Conservation (phyloP, 2,797 vertebrate species). For the Cryptoprocta ferox region DNA sequence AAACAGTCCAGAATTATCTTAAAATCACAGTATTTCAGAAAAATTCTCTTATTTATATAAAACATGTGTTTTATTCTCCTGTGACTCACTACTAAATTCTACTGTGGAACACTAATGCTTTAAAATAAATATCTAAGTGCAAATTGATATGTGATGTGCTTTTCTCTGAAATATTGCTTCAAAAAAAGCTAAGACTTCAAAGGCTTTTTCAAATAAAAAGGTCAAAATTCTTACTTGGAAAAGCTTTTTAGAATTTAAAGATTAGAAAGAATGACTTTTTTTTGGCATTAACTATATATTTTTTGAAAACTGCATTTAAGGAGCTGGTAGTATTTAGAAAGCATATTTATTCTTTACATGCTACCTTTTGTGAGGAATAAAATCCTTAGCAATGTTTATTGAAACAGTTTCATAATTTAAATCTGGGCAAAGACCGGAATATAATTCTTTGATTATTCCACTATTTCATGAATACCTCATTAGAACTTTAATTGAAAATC, state of each 20-base stretch:
- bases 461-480: slow-evolving; percentile 70
- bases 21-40: slow-evolving; percentile 41
- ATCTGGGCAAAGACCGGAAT: slow-evolving; percentile 44
- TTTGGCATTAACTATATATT: neutral
- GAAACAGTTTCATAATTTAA: slow-evolving; percentile 45
- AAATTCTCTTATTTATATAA: slow-evolving; percentile 13
- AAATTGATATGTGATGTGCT: slow-evolving; percentile 16
- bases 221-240: neutral
- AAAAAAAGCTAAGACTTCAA: slow-evolving; percentile 48
- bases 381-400: neutral
- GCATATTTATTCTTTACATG: slow-evolving; percentile 2
- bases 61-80: slow-evolving; percentile 46
- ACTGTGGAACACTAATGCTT: neutral
- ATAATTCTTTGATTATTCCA: slow-evolving; percentile 64
- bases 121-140: slow-evolving; percentile 52
- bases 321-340: slow-evolving; percentile 37
- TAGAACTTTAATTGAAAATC: slow-evolving; percentile 60
- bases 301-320: slow-evolving; percentile 52
- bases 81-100: neutral
- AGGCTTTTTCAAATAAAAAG: slow-evolving; percentile 5
- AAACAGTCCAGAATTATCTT: neutral
- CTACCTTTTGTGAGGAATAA: slow-evolving; percentile 39
- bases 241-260: neutral
- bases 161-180: slow-evolving; percentile 47
- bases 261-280: slow-evolving; percentile 11